phyloP scores from a whole-genome alignment of 2,888 invertebrate species.

The Acronicta leporina region DNA sequence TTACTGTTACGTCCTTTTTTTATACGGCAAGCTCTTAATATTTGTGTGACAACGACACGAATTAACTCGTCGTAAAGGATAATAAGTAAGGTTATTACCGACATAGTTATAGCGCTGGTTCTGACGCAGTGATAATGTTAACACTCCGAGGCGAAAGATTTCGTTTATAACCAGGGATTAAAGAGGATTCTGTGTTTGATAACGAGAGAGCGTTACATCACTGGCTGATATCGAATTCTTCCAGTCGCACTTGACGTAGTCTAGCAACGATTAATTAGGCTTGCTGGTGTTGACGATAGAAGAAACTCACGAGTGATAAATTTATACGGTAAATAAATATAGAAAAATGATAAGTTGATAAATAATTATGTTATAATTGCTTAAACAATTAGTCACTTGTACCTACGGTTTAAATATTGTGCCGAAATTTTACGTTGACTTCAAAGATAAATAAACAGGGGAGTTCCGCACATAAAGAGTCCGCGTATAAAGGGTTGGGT shows the following conservation, averaged over 20 bases:
- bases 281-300: constrained; percentile 46
- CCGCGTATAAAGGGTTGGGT: constrained; percentile 28
- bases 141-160: constrained; percentile 81
- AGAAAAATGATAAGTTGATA: constrained; percentile 50
- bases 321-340: constrained; percentile 51
- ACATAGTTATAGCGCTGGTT: constrained; percentile 71
- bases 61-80: constrained; percentile 87
- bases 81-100: constrained; percentile 85
- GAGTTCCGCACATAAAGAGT: constrained; percentile 25
- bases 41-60: constrained; percentile 82
- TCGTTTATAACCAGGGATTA: constrained; percentile 85
- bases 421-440: constrained; percentile 19
- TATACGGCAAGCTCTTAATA: constrained; percentile 83
- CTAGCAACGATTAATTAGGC: constrained; percentile 47
- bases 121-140: constrained; percentile 78
- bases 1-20: constrained; percentile 81
- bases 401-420: constrained; percentile 19
- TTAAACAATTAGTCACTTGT: constrained; percentile 42
- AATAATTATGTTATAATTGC: constrained; percentile 41
- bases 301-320: constrained; percentile 43
- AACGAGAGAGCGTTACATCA: constrained; percentile 81
- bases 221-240: constrained; percentile 64
- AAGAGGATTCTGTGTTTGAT: constrained; percentile 81
- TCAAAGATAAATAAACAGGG: constrained; percentile 21
- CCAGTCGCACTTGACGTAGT: constrained; percentile 32